Base-by-base conservation (phyloP, 2,888 invertebrate genomes). In the Lepidochitona cinerea region DNA sequence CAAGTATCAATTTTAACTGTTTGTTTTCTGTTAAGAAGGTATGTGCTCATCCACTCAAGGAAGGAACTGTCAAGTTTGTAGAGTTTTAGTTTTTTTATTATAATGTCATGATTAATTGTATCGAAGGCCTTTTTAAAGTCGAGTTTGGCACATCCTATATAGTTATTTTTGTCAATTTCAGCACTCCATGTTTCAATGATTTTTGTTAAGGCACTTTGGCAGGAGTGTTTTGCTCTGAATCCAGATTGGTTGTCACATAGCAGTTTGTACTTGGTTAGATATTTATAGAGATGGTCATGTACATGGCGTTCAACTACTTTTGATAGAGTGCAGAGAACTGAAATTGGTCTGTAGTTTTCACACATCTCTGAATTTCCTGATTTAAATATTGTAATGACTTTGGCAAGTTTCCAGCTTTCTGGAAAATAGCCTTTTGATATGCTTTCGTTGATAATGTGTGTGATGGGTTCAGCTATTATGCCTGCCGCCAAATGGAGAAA, bases 71-170 rank as follows among this genome's bases (percentile, higher is more conserved):
- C 33, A 7, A 64, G 33, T 64, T 32, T 64, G 64, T 2, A 64
- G 32, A 64, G 29, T 32, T 64, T 64, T 23, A 5, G 1, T 64
- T 64, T 64, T 64, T 64, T 23, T 64, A 64, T 26, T 3, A 64
- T 33, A 29, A 64, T 64, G 26, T 64, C 64, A 5, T 64, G 64
- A 64, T 64, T 64, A 33, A 64, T 33, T 5, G 33, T 32, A 64
- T 64, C 64, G 32, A 64, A 64, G 4, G 64, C 64, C 26, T 64
- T 64, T 64, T 64, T 14, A 64, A 64, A 64, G 26, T 64, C 64
- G 32, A 64, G 29, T 32, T 32, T 5, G 1, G 33, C 33, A 64
- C 29, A 64, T 26, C n/a, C 33, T 32, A 64, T 26, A 64, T 26
- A 33, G 26, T 64, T 14, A 14, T 4, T 32, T 32, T 64, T 14